A percentile compares a stretch with the other conserved stretches of the same genome.
phyloP scores from a whole-genome alignment of 2,797 vertebrate species.

The Sebastes vulpes region DNA sequence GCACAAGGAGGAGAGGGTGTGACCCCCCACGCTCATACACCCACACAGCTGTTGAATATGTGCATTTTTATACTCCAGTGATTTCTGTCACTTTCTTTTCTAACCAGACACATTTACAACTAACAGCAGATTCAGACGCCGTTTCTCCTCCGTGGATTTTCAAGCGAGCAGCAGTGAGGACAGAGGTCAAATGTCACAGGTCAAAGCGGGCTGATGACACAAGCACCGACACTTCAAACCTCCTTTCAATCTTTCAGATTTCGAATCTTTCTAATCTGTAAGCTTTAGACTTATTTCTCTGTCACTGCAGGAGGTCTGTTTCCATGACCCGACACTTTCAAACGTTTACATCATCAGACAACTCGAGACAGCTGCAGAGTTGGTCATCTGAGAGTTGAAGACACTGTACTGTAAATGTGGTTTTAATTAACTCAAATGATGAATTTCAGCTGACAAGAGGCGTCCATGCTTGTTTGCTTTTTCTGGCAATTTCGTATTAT shows the following conservation, averaged over 20 bases:
- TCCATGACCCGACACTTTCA: not conserved
- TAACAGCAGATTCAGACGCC: not conserved
- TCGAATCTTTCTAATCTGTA: too few relatives aligned
- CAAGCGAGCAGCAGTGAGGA: not conserved
- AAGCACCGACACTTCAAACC: not conserved
- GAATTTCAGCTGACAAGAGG: not conserved
- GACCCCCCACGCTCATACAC: not conserved
- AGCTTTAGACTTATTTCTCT: not conserved
- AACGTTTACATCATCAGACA: not conserved
- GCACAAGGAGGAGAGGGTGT: conserved; percentile 9
- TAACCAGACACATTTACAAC: not conserved
- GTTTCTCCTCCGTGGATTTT: not conserved
- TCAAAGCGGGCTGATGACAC: not conserved
- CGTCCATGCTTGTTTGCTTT: not conserved
- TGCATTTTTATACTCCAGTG: not conserved
- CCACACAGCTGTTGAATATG: not conserved
- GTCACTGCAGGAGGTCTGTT: too few relatives aligned
- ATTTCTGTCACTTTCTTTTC: not conserved
- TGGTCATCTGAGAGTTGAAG: not conserved
- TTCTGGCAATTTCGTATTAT: not conserved
- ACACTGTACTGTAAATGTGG: not conserved
- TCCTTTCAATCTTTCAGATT: not conserved
- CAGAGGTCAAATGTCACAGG: conserved; percentile 12
- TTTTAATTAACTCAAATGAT: not conserved
- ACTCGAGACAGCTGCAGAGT: not conserved